Evolutionary conservation across 2,888 invertebrate species (phyloP).

Genomic region (Zygaena filipendulae): DNA sequence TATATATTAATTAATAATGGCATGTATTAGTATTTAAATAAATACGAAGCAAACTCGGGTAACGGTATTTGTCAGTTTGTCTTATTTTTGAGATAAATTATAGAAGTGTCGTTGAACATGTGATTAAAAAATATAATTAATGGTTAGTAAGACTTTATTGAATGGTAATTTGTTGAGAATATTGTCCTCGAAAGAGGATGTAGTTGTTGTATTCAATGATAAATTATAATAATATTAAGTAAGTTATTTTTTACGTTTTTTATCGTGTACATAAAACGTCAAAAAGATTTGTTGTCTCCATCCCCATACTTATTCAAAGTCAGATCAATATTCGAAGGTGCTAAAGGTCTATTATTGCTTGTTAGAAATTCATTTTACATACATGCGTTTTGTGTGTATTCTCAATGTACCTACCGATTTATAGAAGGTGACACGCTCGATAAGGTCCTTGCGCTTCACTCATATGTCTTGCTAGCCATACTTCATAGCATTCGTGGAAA

Average conservation of each 20-base stretch:
- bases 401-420: too few relatives aligned
- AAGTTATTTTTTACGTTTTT: conserved; percentile 70
- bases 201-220: conserved; percentile 67
- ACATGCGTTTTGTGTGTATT: too few relatives aligned
- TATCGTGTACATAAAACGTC: conserved; percentile 62
- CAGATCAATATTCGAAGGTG: conserved; percentile 45
- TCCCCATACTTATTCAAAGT: conserved; percentile 49
- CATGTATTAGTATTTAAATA: conserved; percentile 51
- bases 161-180: conserved; percentile 63
- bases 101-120: conserved; percentile 65
- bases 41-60: conserved; percentile 34
- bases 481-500: too few relatives aligned
- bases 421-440: too few relatives aligned
- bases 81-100: conserved; percentile 46
- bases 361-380: conserved; percentile 44
- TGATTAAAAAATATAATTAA: conserved; percentile 56
- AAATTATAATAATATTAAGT: conserved; percentile 67
- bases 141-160: conserved; percentile 65
- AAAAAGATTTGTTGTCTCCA: conserved; percentile 57
- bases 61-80: conserved; percentile 45
- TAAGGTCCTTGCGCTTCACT: too few relatives aligned
- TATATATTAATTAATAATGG: conserved; percentile 52
- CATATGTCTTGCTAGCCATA: too few relatives aligned
- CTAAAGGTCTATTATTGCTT: conserved; percentile 66
- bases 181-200: conserved; percentile 58